phyloP scores from a whole-genome alignment of 2,797 vertebrate species.

The Malacoctenus gilli region DNA sequence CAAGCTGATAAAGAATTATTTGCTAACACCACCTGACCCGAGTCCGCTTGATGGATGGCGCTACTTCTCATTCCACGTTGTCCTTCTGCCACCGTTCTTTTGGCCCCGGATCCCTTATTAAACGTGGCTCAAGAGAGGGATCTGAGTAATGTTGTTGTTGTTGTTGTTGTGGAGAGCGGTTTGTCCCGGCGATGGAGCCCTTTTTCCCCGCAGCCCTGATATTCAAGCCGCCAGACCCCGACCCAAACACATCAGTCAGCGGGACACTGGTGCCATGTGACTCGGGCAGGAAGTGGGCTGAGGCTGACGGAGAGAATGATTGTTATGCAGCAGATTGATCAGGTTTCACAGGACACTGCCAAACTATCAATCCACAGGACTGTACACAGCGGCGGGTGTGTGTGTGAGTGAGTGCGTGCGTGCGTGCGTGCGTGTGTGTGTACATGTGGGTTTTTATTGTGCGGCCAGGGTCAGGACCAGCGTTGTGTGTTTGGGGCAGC shows the following conservation, averaged over 20 bases:
- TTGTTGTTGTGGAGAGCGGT: constrained; percentile 53
- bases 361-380: constrained; percentile 71
- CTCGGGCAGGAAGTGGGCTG: constrained; percentile 68
- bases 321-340: constrained; percentile 73
- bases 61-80: constrained; percentile 44
- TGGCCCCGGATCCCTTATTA: constrained; percentile 51
- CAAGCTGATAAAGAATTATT: constrained; percentile 46
- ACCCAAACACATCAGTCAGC: constrained; percentile 76
- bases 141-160: constrained; percentile 72
- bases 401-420: background rate
- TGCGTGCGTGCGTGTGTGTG: constrained; percentile 6
- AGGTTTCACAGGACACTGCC: constrained; percentile 65
- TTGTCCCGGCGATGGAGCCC: constrained; percentile 46
- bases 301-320: constrained; percentile 48
- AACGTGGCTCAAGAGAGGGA: constrained; percentile 60
- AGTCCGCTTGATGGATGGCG: constrained; percentile 53
- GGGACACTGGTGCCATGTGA: constrained; percentile 56
- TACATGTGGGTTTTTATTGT: background rate
- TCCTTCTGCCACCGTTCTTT: constrained; percentile 31
- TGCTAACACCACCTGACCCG: constrained; percentile 44
- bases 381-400: constrained; percentile 51
- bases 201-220: constrained; percentile 55
- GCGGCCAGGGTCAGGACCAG: constrained; percentile 54
- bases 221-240: constrained; percentile 65
- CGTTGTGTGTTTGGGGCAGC: constrained; percentile 68